Evolutionary conservation across 2,113 vertebrate species (phyloP).

Genomic region (Martes martes): DNA sequence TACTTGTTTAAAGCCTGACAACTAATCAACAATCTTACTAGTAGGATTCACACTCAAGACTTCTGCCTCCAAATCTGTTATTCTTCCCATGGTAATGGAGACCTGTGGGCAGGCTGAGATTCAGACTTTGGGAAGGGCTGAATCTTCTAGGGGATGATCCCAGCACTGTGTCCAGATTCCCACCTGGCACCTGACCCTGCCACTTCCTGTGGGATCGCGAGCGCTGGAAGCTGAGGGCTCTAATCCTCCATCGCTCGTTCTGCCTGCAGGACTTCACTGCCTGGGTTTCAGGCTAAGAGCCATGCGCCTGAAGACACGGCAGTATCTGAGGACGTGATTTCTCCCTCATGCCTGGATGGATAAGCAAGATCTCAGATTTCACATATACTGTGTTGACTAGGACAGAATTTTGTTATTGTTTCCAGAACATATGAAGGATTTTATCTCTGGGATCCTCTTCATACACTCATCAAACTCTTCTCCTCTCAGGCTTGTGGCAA

Average conservation of each 20-base stretch:
- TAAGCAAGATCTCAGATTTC: not conserved
- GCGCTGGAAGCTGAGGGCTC: too few species aligned
- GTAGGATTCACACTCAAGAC: not conserved
- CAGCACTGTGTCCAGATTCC: not conserved
- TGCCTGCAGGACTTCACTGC: accelerated
- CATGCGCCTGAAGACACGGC: not conserved
- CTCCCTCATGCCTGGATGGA: not conserved
- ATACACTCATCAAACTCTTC: not conserved
- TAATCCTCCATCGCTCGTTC: not conserved
- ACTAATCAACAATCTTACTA: not conserved
- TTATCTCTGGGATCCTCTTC: not conserved
- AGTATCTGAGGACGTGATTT: not conserved
- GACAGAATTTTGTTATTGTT: not conserved
- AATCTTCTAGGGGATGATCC: not conserved
- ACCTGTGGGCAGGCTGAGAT: not conserved
- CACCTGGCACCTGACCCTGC: too few species aligned
- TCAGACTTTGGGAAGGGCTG: not conserved
- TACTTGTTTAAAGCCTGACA: not conserved
- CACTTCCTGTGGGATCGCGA: not conserved
- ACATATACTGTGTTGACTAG: accelerated
- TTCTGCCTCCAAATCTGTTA: not conserved
- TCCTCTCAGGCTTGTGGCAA: not conserved
- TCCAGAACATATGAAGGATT: not conserved
- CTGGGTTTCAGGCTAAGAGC: not conserved
- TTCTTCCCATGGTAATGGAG: not conserved